Conservation (phyloP, 2,113 vertebrate genomes). For the Aegotheles bennettii region DNA sequence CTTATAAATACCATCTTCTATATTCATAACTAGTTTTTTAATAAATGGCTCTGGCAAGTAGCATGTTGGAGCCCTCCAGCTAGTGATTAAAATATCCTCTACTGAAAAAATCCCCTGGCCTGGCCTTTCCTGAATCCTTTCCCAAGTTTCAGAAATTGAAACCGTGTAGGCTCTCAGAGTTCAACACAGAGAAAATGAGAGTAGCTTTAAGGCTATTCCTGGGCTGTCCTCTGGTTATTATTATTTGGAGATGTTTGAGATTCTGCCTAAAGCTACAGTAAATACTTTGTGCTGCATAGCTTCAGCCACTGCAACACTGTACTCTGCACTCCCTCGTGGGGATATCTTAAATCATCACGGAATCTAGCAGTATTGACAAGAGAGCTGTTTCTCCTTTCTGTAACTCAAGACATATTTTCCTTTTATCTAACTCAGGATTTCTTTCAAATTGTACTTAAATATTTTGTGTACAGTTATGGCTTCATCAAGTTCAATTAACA, state of each 20-base stretch:
- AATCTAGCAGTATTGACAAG: background rate
- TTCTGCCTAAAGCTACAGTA: background rate
- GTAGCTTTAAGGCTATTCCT: background rate
- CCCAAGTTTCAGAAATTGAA: background rate
- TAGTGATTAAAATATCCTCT: background rate
- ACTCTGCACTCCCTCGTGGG: background rate
- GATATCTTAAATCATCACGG: background rate
- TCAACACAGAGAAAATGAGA: background rate
- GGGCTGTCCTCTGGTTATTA: background rate
- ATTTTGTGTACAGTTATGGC: background rate
- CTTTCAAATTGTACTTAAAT: background rate
- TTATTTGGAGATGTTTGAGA: background rate
- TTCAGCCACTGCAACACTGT: background rate
- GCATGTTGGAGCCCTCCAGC: background rate
- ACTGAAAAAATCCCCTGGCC: background rate
- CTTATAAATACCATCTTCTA: background rate
- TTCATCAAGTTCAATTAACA: background rate
- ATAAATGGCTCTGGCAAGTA: background rate
- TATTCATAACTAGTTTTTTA: background rate
- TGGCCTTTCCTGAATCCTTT: background rate
- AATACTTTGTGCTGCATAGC: background rate
- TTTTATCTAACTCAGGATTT: background rate
- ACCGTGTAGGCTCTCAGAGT: background rate
- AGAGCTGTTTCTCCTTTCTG: background rate
- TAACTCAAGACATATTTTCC: background rate